A percentile compares a stretch with the other conserved stretches of the same genome.
Evolutionary conservation across 2,888 invertebrate genomes (phyloP).

Genomic region (Epinotia brunnichana): DNA sequence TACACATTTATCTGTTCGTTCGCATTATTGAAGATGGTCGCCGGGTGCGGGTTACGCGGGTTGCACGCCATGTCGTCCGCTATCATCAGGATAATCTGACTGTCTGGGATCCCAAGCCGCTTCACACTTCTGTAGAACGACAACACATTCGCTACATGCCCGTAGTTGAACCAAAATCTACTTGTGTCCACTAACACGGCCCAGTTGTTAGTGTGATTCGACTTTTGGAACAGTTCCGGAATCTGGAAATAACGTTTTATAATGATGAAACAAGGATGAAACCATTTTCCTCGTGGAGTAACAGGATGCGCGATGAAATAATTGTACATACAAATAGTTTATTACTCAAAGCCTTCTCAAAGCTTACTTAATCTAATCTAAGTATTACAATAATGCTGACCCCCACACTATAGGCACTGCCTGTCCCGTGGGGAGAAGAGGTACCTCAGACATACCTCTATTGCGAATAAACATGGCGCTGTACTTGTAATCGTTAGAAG

Average conservation of each 20-base stretch:
- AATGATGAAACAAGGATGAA: constrained; percentile 29
- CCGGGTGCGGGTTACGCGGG: constrained; percentile 97
- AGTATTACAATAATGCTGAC: too few relatives aligned
- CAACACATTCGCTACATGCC: constrained; percentile 99
- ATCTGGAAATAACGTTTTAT: constrained; percentile 61
- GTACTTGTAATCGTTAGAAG: constrained; percentile 16
- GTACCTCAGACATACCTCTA: constrained; percentile 47
- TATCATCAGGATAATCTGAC: constrained; percentile 99
- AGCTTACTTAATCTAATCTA: too few relatives aligned
- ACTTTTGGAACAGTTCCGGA: constrained; percentile 83
- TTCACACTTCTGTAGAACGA: constrained; percentile 99
- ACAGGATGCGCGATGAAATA: neutral
- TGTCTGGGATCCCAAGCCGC: constrained; percentile 98
- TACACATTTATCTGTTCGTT: constrained; percentile 99
- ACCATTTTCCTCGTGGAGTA: neutral
- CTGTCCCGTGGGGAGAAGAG: too few relatives aligned
- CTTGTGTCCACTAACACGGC: constrained; percentile 99
- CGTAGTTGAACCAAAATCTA: constrained; percentile 99
- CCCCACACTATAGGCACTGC: too few relatives aligned
- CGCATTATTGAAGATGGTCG: constrained; percentile 98
- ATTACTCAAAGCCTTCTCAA: too few relatives aligned
- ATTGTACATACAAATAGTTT: too few relatives aligned
- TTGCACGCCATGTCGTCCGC: constrained; percentile 99
- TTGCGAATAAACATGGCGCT: constrained; percentile 25
- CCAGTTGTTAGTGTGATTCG: constrained; percentile 99